These are phyloP conservation scores for Nothoprocta pentlandii DNA, from an alignment of 2,113 vertebrate species.

Conservation along the genomic window DNA sequence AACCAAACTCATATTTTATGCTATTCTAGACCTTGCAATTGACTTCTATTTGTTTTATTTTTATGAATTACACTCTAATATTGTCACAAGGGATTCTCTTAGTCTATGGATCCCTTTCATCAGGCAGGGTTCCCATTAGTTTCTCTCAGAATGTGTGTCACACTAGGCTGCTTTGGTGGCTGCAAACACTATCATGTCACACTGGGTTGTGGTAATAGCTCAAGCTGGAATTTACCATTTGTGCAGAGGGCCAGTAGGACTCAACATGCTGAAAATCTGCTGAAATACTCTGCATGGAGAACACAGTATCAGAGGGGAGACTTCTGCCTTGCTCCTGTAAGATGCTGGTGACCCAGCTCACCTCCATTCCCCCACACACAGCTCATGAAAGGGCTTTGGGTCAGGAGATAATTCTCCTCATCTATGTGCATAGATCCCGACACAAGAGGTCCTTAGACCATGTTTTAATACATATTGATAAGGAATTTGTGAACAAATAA, in stretches of 20 bases:
- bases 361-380: neutral
- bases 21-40: slow-evolving; percentile 53
- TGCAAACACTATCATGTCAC: neutral
- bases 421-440: neutral
- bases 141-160: neutral
- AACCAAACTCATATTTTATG: slow-evolving; percentile 67
- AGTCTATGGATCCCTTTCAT: neutral
- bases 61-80: slow-evolving; percentile 71
- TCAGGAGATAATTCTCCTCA: neutral
- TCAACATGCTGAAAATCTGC: neutral
- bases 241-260: neutral
- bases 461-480: neutral
- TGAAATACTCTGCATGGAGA: neutral
- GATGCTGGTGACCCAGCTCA: neutral
- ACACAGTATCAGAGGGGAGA: neutral
- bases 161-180: slow-evolving; percentile 23
- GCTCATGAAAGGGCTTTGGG: fast-evolving
- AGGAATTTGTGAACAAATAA: neutral
- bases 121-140: slow-evolving; percentile 32
- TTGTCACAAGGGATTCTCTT: slow-evolving; percentile 61
- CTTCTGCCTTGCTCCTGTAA: neutral
- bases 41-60: slow-evolving; percentile 72
- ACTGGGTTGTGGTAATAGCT: slow-evolving; percentile 5
- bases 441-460: neutral
- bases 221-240: neutral